Evolutionary conservation across 2,797 vertebrate species (phyloP).

Genomic region (Mareca strepera): DNA sequence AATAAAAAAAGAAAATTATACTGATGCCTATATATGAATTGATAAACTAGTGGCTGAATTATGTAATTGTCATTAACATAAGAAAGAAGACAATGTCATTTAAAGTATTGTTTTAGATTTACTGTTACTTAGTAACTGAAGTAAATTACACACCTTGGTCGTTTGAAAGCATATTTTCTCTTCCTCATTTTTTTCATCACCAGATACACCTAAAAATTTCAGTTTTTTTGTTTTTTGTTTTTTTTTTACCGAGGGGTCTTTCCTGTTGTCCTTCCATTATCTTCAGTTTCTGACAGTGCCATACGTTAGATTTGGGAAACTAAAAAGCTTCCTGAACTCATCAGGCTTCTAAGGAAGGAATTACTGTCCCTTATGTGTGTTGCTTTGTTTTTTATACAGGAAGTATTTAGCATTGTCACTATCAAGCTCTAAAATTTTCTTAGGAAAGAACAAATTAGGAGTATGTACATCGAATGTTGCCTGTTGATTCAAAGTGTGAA

Average conservation of each 20-base stretch:
- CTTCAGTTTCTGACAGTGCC: neutral
- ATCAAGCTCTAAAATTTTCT: conserved; percentile 1
- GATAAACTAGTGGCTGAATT: conserved; percentile 26
- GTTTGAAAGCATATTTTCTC: neutral
- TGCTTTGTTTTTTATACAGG: neutral
- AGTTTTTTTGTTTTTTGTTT: neutral
- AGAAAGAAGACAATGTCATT: neutral
- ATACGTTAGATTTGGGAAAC: neutral
- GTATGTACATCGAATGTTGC: neutral
- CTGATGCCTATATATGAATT: conserved; percentile 49
- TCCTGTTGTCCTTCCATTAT: fast-evolving
- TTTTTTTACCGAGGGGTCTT: neutral
- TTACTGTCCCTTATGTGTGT: neutral
- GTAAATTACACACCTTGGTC: neutral
- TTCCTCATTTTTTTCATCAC: neutral
- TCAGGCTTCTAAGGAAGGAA: neutral
- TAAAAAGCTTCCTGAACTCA: neutral
- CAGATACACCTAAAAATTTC: neutral
- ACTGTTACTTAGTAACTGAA: neutral
- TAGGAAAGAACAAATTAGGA: neutral
- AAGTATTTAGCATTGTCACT: neutral
- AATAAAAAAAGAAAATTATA: conserved; percentile 69
- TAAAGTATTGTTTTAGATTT: conserved; percentile 21
- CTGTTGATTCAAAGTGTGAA: neutral
- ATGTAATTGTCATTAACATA: conserved; percentile 18